Percentiles rank a stretch among this genome's conserved stretches.
These are phyloP conservation scores for Scrobipalpa costella DNA, from an alignment of 2,888 invertebrate species.

Conservation along the genomic window DNA sequence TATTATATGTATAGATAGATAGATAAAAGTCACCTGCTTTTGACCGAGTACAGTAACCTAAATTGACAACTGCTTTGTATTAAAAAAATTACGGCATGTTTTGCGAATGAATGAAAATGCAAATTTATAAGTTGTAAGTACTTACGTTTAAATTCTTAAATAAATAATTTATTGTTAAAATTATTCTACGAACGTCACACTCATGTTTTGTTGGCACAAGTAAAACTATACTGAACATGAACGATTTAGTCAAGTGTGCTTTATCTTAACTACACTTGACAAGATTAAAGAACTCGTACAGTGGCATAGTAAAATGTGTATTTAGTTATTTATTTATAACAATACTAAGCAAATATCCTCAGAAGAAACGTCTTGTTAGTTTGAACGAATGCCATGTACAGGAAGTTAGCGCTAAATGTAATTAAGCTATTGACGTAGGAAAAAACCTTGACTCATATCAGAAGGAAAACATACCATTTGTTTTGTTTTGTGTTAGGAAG, in stretches of 20 bases:
- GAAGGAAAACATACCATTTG: not conserved
- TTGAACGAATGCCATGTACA: not conserved
- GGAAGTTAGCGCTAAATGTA: not conserved
- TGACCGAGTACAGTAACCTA: not conserved
- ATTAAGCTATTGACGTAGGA: not conserved
- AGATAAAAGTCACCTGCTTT: not conserved
- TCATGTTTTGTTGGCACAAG: not conserved
- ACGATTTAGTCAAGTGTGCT: not conserved
- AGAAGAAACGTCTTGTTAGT: not conserved
- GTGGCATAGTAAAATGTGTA: not conserved
- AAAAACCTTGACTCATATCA: not conserved
- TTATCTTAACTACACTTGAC: slow-evolving; percentile 3
- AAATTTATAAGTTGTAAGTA: not conserved
- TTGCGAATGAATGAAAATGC: not conserved
- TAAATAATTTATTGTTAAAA: no score
- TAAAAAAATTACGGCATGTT: not conserved
- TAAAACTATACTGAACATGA: not conserved
- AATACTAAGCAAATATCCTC: no score
- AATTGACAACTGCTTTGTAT: not conserved
- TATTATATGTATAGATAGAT: no score
- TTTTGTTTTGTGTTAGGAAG: not conserved
- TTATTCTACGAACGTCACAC: not conserved
- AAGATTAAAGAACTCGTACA: slow-evolving; percentile 11
- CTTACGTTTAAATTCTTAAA: not conserved
- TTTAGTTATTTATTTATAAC: not conserved